Evolutionary conservation across 2,797 vertebrate genomes (phyloP), one percentile per base, ranked within the genome.

Genomic region (Myotis daubentonii): DNA sequence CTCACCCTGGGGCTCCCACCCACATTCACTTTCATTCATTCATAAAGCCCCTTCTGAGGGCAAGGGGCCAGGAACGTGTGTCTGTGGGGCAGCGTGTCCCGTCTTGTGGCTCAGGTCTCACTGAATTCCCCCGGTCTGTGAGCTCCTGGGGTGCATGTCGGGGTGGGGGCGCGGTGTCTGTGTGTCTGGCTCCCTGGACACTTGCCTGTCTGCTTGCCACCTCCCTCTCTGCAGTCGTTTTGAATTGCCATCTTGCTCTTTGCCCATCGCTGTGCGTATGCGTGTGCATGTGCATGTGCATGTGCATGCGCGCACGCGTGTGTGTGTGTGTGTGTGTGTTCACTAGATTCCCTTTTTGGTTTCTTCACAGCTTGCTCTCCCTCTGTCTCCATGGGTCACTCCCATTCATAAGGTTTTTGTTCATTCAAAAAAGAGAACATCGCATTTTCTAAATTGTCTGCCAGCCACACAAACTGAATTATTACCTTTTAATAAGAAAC

Each of bases 351-450:
- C 71, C 25, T 28, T 47, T 71, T 49, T 20, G 71, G 47, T 47
- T 76, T 76, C 75, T 38, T 93, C 65, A 25, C 41, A 1, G 20
- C 41, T 53, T 16, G 38, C 38, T 78, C 16, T 83, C 55, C 71
- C 19, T 19, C 38, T 5, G 4, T n/a, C 75, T 94, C 82, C 3
- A 0, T 1, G 15, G 70, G 82, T 49, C 85, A 68, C 47, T 66
- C 47, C 28, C 75, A 33, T 92, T 92, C 94, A 86, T 75, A 60
- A 88, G 30, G 22, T 66, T 89, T 93, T 76, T 28, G 76, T 76
- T 95, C 78, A 89, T 97, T 96, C 93, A 87, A 74, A 94, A 86
- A 57, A 5, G 6, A 83, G 57, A 60, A 22, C 76, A 20, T 75
- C 38, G 17, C 75, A 47, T 93, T 65, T 75, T 22, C 66, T 57